Evolutionary conservation across 2,113 vertebrate genomes (phyloP).

Genomic region (Balaeniceps rex): DNA sequence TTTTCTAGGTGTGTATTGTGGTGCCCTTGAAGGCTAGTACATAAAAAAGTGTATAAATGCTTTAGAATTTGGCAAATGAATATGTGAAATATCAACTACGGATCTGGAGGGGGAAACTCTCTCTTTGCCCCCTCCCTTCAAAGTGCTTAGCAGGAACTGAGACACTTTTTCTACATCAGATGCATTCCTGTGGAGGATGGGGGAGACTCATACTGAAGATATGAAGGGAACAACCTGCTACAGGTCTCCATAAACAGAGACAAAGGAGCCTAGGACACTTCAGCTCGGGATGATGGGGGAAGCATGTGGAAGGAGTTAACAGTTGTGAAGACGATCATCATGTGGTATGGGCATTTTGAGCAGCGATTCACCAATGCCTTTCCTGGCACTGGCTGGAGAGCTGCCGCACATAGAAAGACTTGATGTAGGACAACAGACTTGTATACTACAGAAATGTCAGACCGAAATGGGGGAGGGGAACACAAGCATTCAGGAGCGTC

Average conservation of each 20-base stretch:
- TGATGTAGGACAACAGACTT: fast-evolving
- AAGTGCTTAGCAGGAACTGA: neutral
- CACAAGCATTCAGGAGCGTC: neutral
- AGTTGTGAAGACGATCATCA: neutral
- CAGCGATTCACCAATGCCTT: neutral
- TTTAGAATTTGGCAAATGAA: neutral
- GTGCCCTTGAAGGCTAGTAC: neutral
- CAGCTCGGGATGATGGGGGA: neutral
- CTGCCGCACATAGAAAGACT: neutral
- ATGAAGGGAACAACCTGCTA: neutral
- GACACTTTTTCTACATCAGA: neutral
- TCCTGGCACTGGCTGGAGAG: neutral
- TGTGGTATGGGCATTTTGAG: too few relatives aligned
- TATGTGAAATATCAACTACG: neutral
- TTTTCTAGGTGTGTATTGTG: neutral
- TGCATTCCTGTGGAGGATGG: neutral
- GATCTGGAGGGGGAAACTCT: neutral
- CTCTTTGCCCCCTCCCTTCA: neutral
- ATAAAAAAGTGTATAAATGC: neutral
- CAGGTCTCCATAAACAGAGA: neutral
- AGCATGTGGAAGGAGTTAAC: neutral
- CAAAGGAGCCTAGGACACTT: neutral
- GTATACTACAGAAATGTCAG: neutral
- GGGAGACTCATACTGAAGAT: neutral
- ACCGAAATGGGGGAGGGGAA: neutral